Conservation (phyloP, 1,140 invertebrate genomes). For the Lepidotrigona ventralis region DNA sequence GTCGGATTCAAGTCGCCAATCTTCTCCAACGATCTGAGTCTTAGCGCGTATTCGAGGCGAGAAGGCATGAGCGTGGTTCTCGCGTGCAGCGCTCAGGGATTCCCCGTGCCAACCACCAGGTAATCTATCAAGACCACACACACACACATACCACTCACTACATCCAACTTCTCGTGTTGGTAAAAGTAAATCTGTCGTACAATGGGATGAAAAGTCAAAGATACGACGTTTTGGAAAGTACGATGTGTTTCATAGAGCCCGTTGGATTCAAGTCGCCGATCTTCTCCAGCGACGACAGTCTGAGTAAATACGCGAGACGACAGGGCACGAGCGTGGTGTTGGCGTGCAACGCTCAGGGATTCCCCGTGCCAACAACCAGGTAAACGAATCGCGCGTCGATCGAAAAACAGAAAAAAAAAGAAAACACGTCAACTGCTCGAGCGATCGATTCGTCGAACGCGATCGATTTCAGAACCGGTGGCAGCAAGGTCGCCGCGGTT, state of each 20-base stretch:
- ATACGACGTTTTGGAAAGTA: too few relatives aligned
- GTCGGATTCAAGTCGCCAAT: slow-evolving; percentile 84
- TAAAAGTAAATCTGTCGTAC: neutral
- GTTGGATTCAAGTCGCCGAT: slow-evolving; percentile 84
- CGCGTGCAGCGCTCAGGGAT: slow-evolving; percentile 83
- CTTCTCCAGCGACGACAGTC: slow-evolving; percentile 82
- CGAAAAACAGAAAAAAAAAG: neutral
- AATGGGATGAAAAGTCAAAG: neutral
- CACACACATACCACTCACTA: too few relatives aligned
- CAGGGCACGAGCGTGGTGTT: slow-evolving; percentile 80
- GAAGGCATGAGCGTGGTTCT: slow-evolving; percentile 80
- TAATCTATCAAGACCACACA: neutral
- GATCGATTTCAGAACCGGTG: slow-evolving; percentile 84
- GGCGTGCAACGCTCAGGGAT: slow-evolving; percentile 83
- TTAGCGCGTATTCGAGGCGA: slow-evolving; percentile 78
- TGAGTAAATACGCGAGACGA: slow-evolving; percentile 78
- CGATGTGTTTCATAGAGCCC: slow-evolving; percentile 84
- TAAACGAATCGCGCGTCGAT: slow-evolving; percentile 61
- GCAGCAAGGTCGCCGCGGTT: slow-evolving; percentile 88
- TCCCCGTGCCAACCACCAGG: slow-evolving; percentile 82
- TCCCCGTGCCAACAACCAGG: slow-evolving; percentile 84
- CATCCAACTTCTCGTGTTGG: too few relatives aligned
- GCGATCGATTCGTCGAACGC: neutral
- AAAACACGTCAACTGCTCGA: neutral
- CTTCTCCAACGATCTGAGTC: slow-evolving; percentile 82